Base-by-base conservation (phyloP, 2,888 invertebrate genomes). In the Eupithecia subumbrata region DNA sequence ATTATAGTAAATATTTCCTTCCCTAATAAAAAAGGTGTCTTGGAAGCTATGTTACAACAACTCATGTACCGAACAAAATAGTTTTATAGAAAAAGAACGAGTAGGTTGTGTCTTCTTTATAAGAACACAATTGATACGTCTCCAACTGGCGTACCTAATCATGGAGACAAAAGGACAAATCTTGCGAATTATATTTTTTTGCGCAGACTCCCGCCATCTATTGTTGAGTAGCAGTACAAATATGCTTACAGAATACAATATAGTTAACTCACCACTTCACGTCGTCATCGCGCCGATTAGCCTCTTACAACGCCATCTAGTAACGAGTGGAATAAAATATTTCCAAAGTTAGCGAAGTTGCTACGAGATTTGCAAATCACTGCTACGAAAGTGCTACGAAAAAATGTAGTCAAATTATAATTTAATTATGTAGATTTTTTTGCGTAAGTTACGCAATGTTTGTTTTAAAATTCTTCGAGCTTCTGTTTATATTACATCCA, bases 191-290 rank as follows among this genome's bases (percentile, higher is more conserved):
- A 3, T 5, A 22, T 7, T 56, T 18, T 56, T 7, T 16, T 18
- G 0, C 22, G 12, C 22, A 66, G 22, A 40, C 40, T 76, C 70
- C 74, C 79, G 86, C 82, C 85, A 83, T 85, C 87, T 86, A 56
- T 72, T 68, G 73, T 14, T 34, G 74, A 83, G 80, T 79, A 79
- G 83, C 22, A 18, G 37, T 74, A 11, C 68, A 37, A 37, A 43
- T 7, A 16, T 1, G 37, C 7, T 40, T 40, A 70, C 60, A 71
- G 72, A 74, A 72, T 72, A 76, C 40, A 9, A 11, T 30, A 68
- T 30, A 60, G 66, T 69, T 2, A n/a, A n/a, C n/a, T n/a, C 0
- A 18, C 7, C 18, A 18, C 18, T 66, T 18, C 9, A n/a, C 11
- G 60, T 25, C 11, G 11, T 22, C 60, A 18, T 25, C n/a, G 43